These are phyloP conservation scores for Haplochromis burtoni DNA, from an alignment of 2,113 vertebrate species.

Conservation along the genomic window DNA sequence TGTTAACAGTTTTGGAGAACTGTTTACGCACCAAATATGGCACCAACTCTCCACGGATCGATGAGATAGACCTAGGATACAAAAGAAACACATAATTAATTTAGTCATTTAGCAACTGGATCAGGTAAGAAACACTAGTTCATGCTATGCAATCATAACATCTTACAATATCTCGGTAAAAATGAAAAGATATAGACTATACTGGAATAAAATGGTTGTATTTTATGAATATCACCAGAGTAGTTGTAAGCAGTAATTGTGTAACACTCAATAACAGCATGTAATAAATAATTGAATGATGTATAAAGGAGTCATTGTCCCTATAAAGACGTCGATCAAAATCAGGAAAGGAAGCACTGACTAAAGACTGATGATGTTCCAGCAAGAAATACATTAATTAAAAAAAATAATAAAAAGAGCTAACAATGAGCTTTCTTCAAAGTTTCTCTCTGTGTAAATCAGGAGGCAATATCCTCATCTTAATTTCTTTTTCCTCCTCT, in stretches of 20 bases:
- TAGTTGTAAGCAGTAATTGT: background rate
- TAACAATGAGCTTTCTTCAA: slow-evolving; percentile 70
- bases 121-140: background rate
- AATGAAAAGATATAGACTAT: background rate
- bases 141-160: background rate
- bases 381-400: background rate
- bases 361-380: background rate
- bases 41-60: slow-evolving; percentile 90
- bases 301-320: background rate
- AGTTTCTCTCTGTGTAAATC: slow-evolving; percentile 12
- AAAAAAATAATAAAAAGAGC: background rate
- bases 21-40: slow-evolving; percentile 93
- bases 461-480: slow-evolving; percentile 15
- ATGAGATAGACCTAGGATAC: slow-evolving; percentile 81
- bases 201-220: background rate
- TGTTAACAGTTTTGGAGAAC: slow-evolving; percentile 76
- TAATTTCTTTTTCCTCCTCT: slow-evolving; percentile 41
- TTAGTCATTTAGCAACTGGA: background rate
- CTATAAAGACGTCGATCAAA: background rate
- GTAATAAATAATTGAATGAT: background rate
- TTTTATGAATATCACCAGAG: background rate
- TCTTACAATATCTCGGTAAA: background rate
- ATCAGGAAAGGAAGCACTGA: background rate
- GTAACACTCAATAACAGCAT: background rate
- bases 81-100: background rate